Base-by-base conservation (phyloP, 2,888 invertebrate genomes). In the Pediacus dermestoides region DNA sequence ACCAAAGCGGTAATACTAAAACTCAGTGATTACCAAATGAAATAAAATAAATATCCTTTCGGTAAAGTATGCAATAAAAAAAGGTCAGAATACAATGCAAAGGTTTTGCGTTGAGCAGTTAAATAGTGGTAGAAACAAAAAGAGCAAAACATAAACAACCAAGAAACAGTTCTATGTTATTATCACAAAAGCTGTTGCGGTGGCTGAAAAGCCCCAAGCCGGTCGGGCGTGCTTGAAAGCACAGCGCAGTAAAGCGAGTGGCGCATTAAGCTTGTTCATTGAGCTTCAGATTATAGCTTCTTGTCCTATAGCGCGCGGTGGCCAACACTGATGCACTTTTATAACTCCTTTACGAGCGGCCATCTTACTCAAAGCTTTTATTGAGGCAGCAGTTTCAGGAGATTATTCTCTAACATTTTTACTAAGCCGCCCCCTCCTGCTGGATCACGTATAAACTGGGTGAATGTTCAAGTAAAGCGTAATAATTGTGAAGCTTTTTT, bases 251-350 rank as follows among this genome's bases (percentile, higher is more conserved):
- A 61, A 61, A 63, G 55, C 58, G 61, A 55, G 56, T 52, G 57
- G 58, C 58, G 61, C 63, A 64, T 65, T 65, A 65, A 62, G 59
- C 59, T 54, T 53, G 57, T 61, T 65, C 62, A 62, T 63, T 59
- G 62, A 63, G 62, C 60, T 60, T 58, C 54, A 55, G 63, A 62
- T 65, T 63, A 65, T 60, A 54, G 61, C 61, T 58, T 46, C 57
- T 61, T 58, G 61, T 61, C 63, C 63, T 63, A 64, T 64, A 49
- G 59, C 57, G 53, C 52, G 51, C 52, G 54, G 54, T 48, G 57
- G 56, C 60, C 51, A 55, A 58, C 59, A 44, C 50, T 56, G 63
- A 59, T 63, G 61, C 63, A 62, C 58, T 62, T 63, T 63, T 63
- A 55, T 55, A 49, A 53, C 57, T 57, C 58, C 57, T 61, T 64